Base-by-base conservation (phyloP, 2,797 vertebrate species). In the Rachycentron canadum region DNA sequence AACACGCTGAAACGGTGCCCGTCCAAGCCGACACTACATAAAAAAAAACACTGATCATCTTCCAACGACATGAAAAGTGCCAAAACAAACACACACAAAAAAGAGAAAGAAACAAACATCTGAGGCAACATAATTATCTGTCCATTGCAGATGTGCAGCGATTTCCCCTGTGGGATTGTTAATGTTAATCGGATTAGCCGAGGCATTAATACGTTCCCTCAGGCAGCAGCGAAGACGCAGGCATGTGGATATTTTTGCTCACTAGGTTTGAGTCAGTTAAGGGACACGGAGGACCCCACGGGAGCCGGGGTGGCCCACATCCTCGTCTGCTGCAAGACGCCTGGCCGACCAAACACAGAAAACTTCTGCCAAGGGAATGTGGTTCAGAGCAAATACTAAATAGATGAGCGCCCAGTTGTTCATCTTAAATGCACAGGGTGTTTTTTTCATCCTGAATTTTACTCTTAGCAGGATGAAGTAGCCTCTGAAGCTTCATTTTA, bases 121-220 rank as follows among this genome's bases (percentile, higher is more conserved):
- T 90, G 90, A 94, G 90, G 85, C 88, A 58, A 79, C 79, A 61
- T 91, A 89, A 95, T 95, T 95, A 95, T 95, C 94, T 91, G 88
- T 78, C 67, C 17, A 32, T 76, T 93, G 93, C 94, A 96, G 94
- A 95, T 95, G 92, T 89, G 92, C 87, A 62, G 81, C 59, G 86
- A 92, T 92, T 88, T 92, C 91, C 93, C 94, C 93, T 76, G 82
- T 75, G 93, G 94, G 92, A 93, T 88, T 81, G 90, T 92, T 94
- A 89, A 86, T 86, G 91, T 86, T 95, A 95, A 96, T 95, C 92
- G 90, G 93, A 96, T 96, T 94, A 95, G 92, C 90, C 25, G 75
- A 92, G 85, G 88, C 91, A 93, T 94, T 94, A 93, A 94, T 92
- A 86, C 79, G 84, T 86, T 91, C 92, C 94, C 92, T 78, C 85